Evolutionary conservation across 2,797 vertebrate genomes (phyloP), one percentile per base, ranked within the genome.

Genomic region (Acrossocheilus wenchowensis): DNA sequence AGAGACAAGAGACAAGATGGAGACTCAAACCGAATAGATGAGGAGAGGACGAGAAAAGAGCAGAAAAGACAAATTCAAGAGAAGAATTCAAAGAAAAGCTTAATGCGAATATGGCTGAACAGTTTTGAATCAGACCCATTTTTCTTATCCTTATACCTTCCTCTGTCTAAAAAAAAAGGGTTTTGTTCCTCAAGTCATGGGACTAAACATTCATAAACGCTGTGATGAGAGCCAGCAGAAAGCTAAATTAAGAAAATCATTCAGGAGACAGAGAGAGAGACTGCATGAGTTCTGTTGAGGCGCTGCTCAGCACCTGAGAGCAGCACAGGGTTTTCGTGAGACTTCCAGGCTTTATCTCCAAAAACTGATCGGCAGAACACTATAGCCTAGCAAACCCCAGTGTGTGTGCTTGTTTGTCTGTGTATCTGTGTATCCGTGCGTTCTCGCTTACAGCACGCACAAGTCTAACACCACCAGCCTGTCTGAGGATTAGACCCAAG

Each of bases 401-500:
- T 39, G 34, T 36, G 66, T 81, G 45, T 74, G 78, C 41, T 74
- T 84, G 82, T 87, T 80, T 87, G 81, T 80, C 66, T 90, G 74
- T 81, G 73, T 68, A 69, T 80, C 66, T 90, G 74, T 81, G 73
- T 68, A 69, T 89, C 78, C n/a, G 74, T 78, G 71, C 45, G 72
- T 64, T 52, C 64, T 62, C 85, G 50, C 66, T 84, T 82, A 72
- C 62, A 87, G 26, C 48, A 6, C 41, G 7, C 48, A 81, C 81
- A 81, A 71, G 83, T 17, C 83, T 84, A 79, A 90, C 81, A 80
- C 88, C 72, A 69, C 52, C 75, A 85, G 69, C 75, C 88, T 62
- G 54, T 80, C 82, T 45, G 41, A 87, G 88, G 82, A 89, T 90
- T 89, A 90, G 74, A 80, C 71, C 57, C 66, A 78, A 73, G 60